Evolutionary conservation across 2,888 invertebrate species (phyloP), one percentile per base, ranked within the genome.

Genomic region (Epistrophe eligans): DNA sequence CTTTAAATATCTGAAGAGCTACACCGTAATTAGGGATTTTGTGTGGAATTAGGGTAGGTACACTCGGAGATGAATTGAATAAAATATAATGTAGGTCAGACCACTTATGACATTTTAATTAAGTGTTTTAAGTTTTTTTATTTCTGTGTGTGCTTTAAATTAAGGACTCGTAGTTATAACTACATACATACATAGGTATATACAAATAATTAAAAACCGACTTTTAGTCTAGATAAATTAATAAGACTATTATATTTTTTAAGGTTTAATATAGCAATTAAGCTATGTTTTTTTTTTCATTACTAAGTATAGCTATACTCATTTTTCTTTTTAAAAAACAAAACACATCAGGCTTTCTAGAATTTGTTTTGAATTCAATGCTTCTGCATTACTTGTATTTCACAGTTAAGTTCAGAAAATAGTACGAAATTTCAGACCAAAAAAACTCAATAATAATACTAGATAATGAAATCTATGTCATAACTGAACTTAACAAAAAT

Each of bases 51-150:
- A 70, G 70, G 70, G 58, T 62, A 50, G 1, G 3, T 55, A 58
- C 72, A 50, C 71, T 70, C 55, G 24, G 45, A 55, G 48, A 19
- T 45, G 45, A 70, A 64, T 32, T 50, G 43, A 72, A n/a, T 13
- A 24, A 7, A 52, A 48, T 48, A 85, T 81, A 24, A 24, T 24
- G 32, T 82, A 58, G 85, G 85, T 74, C 82, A 85, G 82, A 85
- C 85, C 73, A 85, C 85, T 85, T 85, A 71, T 82, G 85, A 52
- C 52, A 58, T 64, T 82, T 85, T 85, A 85, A 85, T 85, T 85
- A 79, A 79, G 77, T 81, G 67, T 57, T 45, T 48, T 58, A 35
- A 73, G 72, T 43, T n/a, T 57, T 35, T 35, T 7, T 64, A 66
- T 45, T 9, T 57, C 35, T 35, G 24, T 64, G 17, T 38, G 62